Evolutionary conservation across 2,888 invertebrate species (phyloP).

Genomic region (Drosophila prolongata): DNA sequence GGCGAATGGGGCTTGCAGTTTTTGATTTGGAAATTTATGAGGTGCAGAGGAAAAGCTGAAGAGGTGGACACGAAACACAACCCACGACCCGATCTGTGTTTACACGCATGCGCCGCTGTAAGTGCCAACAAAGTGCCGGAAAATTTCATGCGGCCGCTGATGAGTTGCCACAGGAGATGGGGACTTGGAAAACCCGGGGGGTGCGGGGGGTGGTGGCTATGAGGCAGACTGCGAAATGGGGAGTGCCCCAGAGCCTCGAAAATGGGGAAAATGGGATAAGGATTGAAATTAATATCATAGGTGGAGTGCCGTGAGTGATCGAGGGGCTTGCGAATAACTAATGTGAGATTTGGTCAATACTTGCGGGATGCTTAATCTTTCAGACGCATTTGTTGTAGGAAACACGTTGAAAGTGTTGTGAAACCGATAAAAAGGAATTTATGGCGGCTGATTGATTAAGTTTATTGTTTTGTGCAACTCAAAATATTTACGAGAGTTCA

Average conservation of each 20-base stretch:
- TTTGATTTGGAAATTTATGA: slow-evolving; percentile 54
- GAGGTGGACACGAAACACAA: slow-evolving; percentile 10
- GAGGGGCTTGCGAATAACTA: slow-evolving; percentile 12
- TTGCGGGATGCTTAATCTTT: neutral
- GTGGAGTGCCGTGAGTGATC: slow-evolving; percentile 20
- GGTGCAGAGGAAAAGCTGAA: slow-evolving; percentile 14
- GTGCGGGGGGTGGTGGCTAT: neutral
- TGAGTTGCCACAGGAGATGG: slow-evolving; percentile 58
- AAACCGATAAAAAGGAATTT: no score
- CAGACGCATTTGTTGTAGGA: neutral
- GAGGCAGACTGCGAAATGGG: slow-evolving; percentile 2
- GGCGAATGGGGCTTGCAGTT: slow-evolving; percentile 22
- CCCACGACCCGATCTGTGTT: slow-evolving; percentile 39
- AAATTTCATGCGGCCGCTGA: slow-evolving; percentile 54
- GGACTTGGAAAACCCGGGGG: neutral
- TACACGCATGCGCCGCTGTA: slow-evolving; percentile 67
- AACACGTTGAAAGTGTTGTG: no score
- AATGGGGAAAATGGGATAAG: slow-evolving; percentile 37
- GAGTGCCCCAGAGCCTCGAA: slow-evolving; percentile 27
- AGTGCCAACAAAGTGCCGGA: slow-evolving; percentile 71
- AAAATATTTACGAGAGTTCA: no score
- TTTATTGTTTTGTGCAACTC: no score
- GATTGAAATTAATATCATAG: slow-evolving; percentile 14
- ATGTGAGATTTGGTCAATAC: neutral
- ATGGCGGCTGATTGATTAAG: no score